These are phyloP conservation scores for Notothenia rossii DNA, from an alignment of 2,113 vertebrate species.

Conservation along the genomic window DNA sequence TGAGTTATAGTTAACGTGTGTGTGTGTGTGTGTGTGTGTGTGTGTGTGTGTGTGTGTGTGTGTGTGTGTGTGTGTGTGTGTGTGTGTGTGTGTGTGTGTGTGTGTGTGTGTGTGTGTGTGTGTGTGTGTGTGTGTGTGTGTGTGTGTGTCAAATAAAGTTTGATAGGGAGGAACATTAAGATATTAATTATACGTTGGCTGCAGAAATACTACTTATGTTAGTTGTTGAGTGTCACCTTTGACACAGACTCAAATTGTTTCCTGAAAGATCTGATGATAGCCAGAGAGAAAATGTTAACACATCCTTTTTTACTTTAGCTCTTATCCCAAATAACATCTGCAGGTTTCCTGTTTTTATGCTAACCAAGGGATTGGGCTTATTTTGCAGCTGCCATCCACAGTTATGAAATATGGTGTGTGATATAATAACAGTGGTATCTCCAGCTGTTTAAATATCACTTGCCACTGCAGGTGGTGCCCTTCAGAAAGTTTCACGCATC, in stretches of 20 bases:
- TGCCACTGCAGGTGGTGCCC: conserved; percentile 40
- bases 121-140: not conserved
- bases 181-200: not conserved
- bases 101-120: not conserved
- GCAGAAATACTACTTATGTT: not conserved
- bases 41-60: not conserved
- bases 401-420: conserved; percentile 41
- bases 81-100: not conserved
- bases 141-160: not conserved
- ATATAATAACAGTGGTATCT: conserved; percentile 24
- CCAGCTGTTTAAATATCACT: conserved; percentile 60
- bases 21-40: not conserved
- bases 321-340: conserved; percentile 21
- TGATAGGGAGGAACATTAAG: not conserved
- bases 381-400: conserved; percentile 35
- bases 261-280: not conserved
- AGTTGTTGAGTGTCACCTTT: not conserved
- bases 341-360: not conserved
- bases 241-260: not conserved
- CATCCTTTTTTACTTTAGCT: conserved; percentile 12
- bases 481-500: conserved; percentile 30
- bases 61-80: not conserved
- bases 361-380: conserved; percentile 25
- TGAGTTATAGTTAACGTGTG: not conserved
- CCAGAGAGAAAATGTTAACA: not conserved